Percentiles rank a stretch among this genome's conserved stretches.
These are phyloP conservation scores for Dichetophora obliterata DNA, from an alignment of 2,888 invertebrate species.

Conservation along the genomic window DNA sequence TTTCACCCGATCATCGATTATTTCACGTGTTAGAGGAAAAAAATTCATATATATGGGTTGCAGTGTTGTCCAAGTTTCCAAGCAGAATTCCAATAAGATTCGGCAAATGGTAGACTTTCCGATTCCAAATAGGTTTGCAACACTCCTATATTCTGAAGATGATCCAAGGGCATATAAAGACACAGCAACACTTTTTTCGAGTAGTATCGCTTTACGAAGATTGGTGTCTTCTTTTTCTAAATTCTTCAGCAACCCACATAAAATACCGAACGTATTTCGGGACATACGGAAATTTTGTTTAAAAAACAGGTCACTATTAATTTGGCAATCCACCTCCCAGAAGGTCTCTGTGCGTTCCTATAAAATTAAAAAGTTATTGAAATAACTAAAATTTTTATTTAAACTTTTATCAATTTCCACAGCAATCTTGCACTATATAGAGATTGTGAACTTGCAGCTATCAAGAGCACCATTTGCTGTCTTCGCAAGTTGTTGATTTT, in stretches of 20 bases:
- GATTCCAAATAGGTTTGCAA: conserved; percentile 18
- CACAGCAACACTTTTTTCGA: conserved; percentile 31
- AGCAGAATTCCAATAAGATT: not conserved
- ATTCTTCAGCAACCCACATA: not conserved
- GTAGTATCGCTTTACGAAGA: not conserved
- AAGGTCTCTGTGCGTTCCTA: not conserved
- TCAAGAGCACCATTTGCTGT: no score
- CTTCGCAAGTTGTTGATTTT: no score
- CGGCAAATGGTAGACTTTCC: conserved; percentile 7
- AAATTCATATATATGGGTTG: not conserved
- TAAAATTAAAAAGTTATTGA: not conserved
- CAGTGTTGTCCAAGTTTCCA: not conserved
- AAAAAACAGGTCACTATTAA: not conserved
- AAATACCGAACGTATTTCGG: not conserved
- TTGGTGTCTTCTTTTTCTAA: not conserved
- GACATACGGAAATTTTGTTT: conserved; percentile 4
- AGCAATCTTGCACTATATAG: no score
- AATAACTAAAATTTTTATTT: no score
- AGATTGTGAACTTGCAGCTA: no score
- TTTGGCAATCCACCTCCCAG: conserved; percentile 4
- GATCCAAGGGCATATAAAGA: conserved; percentile 24
- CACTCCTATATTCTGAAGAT: conserved; percentile 5
- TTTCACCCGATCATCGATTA: conserved; percentile 22
- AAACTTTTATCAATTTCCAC: no score
- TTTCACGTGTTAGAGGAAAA: not conserved